Percentiles rank a stretch among this genome's conserved stretches.
Conservation (phyloP, 2,888 invertebrate genomes). For the Cylindroiulus punctatus region DNA sequence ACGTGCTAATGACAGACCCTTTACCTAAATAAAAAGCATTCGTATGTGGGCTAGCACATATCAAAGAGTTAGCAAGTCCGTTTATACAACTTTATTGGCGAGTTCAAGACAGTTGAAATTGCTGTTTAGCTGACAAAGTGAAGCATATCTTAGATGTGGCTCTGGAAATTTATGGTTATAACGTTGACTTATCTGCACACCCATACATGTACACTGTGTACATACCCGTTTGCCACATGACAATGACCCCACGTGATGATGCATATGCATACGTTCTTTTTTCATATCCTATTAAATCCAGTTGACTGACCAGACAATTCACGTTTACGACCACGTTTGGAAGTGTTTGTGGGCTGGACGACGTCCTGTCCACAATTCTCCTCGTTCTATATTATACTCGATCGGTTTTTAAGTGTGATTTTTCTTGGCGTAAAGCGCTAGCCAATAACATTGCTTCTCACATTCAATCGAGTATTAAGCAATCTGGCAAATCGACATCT, state of each 20-base stretch:
- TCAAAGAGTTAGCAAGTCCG: too few relatives aligned
- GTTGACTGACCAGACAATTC: neutral
- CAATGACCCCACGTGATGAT: neutral
- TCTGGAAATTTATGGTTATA: too few relatives aligned
- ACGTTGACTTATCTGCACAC: too few relatives aligned
- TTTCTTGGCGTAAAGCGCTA: neutral
- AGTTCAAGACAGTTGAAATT: too few relatives aligned
- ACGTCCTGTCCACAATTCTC: neutral
- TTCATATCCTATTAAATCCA: conserved; percentile 2
- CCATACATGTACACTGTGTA: too few relatives aligned
- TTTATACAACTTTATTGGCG: too few relatives aligned
- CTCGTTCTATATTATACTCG: neutral
- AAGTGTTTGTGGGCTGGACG: neutral
- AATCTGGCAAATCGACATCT: conserved; percentile 14
- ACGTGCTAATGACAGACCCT: too few relatives aligned
- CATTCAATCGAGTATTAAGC: neutral
- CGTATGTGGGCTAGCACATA: too few relatives aligned
- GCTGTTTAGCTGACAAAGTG: too few relatives aligned
- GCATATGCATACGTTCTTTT: neutral
- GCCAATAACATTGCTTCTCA: neutral
- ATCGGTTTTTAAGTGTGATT: conserved; percentile 3
- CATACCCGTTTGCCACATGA: neutral
- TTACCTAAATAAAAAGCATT: too few relatives aligned
- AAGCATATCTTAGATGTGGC: too few relatives aligned
- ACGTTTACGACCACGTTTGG: neutral